Base-by-base conservation (phyloP, 2,797 vertebrate genomes). In the Chromobotia macracanthus region DNA sequence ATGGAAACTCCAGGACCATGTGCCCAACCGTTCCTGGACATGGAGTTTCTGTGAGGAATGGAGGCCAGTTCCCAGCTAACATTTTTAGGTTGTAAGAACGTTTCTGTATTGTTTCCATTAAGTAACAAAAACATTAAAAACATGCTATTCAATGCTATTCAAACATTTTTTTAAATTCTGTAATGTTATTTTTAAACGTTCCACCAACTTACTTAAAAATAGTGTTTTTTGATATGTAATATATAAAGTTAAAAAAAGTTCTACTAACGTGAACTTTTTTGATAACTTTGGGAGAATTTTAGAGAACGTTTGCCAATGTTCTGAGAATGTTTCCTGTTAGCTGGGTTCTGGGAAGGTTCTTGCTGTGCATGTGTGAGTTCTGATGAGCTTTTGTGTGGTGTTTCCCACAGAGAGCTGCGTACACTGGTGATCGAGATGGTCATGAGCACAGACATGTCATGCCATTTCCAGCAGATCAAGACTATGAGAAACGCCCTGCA, bases 381-480 rank as follows among this genome's bases (percentile, higher is more conserved):
- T 76, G 60, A 60, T 58, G 46, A 65, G 6, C 44, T 9, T 41
- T 7, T 64, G 31, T 41, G 38, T 7, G 0, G 31, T 83, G 12
- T 55, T 82, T 61, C 51, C 35, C 72, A 21, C 89, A 99, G 97
- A 92, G 97, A 99, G 86, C 94, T 99, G 85, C 94, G 96, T 80
- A 93, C 93, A 51, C 92, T 99, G 89, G 97, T 98, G 87, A 95
- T 99, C 75, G 97, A 99, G 92, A 99, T 99, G 97, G 97, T 99
- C 88, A 95, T 99, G 93, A 95, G 96, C 72, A 99, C 97, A 58
- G 97, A 99, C 87, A 99, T 99, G 97, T 99, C 97, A 11, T 95
- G 96, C 82, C 97, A 99, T 89, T 99, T 99, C 86, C 97, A 99
- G 87, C 97, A 98, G 89, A 96, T 99, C 91, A 99, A 99, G 93